phyloP scores from a whole-genome alignment of 2,888 invertebrate species.

The Acanthosepion pharaonis region DNA sequence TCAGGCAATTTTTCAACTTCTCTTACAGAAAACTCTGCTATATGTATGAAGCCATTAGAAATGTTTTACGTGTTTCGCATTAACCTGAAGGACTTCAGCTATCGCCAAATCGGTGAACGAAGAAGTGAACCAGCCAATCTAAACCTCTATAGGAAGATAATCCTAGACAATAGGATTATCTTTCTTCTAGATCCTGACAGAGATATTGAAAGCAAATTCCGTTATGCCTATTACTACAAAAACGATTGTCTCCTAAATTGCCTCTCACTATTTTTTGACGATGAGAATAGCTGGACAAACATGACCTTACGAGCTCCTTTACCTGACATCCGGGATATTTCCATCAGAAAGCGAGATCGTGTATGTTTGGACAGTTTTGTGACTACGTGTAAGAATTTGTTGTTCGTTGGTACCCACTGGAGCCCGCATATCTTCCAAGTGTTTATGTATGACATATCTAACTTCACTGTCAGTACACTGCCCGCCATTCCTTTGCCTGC shows the following conservation, averaged over 20 bases:
- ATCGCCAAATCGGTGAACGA: neutral
- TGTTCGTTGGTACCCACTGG: conserved; percentile 39
- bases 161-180: neutral
- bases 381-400: neutral
- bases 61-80: conserved; percentile 35
- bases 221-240: neutral
- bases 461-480: neutral
- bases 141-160: neutral
- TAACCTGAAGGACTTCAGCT: neutral
- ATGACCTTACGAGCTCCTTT: neutral
- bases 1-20: neutral
- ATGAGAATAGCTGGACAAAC: neutral
- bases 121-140: neutral
- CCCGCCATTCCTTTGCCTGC: neutral
- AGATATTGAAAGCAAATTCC: neutral
- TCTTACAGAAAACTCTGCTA: neutral
- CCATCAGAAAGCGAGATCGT: neutral
- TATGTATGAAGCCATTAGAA: conserved; percentile 36
- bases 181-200: neutral
- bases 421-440: conserved; percentile 34
- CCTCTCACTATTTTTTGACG: neutral
- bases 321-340: neutral
- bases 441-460: neutral
- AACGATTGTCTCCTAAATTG: neutral
- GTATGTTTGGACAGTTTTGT: neutral